Evolutionary conservation across 2,888 invertebrate genomes (phyloP), one percentile per base, ranked within the genome.

Genomic region (Melanargia galathea): DNA sequence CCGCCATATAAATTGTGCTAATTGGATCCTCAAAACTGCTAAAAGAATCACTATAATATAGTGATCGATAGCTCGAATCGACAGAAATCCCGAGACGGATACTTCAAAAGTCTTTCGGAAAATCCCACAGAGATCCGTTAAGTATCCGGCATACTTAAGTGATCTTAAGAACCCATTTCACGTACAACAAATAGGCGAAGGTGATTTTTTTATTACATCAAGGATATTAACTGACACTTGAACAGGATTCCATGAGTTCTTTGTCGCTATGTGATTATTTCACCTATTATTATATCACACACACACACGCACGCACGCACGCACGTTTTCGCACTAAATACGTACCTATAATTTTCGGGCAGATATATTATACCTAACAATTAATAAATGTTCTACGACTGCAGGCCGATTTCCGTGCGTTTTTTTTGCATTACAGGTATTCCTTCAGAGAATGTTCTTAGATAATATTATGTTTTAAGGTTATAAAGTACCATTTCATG

Each of bases 131-230:
- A 35, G 52, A 52, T 35, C 51, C 51, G 51, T 33, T 33, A 33
- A 2, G 33, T 38, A 38, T n/a, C 60, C 16, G 6, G 11, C 24
- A 10, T 45, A n/a, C 22, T 48, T 5, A 24, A 4, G 26, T 8
- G 35, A 61, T 35, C 20, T 52, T 35, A 52, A 52, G 35, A 35
- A 52, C 33, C 13, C 35, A 52, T 33, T 52, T 52, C 52, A 52
- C 52, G 52, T 52, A 35, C 35, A n/a, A n/a, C 26, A 22, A 10
- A 13, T 20, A 52, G 35, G n/a, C 52, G 5, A 26, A 1, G 2
- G 30, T 30, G 8, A 26, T 26, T 5, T 3, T 7, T 33, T 6
- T 18, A 18, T 20, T 35, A 30, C 13, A 33, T 35, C 20, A 33
- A 52, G 35, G 52, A 52, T 52, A 35, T 52, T 20, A 22, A 33